These are phyloP conservation scores for Astropecten irregularis DNA, from an alignment of 53 echinoderm and acorn worm species.

Conservation along the genomic window DNA sequence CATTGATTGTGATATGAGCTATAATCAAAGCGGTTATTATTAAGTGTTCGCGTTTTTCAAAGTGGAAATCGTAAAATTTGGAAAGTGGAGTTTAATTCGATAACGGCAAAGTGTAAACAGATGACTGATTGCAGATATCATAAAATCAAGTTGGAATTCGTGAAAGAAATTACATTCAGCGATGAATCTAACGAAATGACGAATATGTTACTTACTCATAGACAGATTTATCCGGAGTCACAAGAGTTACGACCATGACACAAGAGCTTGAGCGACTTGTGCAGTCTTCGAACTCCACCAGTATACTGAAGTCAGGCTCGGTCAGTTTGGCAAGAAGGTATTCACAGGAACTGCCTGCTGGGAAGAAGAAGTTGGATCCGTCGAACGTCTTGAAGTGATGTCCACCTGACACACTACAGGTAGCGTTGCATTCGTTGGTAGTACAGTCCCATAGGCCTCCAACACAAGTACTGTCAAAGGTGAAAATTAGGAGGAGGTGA, in stretches of 20 bases:
- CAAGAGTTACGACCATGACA: constrained; percentile 4
- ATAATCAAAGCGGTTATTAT: too few relatives aligned
- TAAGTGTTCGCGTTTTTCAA: too few relatives aligned
- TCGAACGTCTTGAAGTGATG: constrained; percentile 70
- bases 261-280: constrained; percentile 11
- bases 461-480: constrained; percentile 69
- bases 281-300: constrained; percentile 38
- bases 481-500: neutral
- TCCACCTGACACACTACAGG: constrained; percentile 53
- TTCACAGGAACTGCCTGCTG: constrained; percentile 30
- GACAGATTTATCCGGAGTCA: constrained; percentile 10
- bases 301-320: constrained; percentile 13
- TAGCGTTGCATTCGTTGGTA: constrained; percentile 24
- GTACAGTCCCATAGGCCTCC: constrained; percentile 63
- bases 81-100: too few relatives aligned
- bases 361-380: constrained; percentile 43
- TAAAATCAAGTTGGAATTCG: too few relatives aligned
- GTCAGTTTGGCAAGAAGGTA: constrained; percentile 38
- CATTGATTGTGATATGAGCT: too few relatives aligned
- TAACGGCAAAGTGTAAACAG: too few relatives aligned
- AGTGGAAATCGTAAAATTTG: too few relatives aligned
- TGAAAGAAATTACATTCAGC: too few relatives aligned
- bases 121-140: too few relatives aligned
- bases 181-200: too few relatives aligned
- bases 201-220: constrained; percentile 46